A percentile compares a stretch with the other conserved stretches of the same genome.
Evolutionary conservation across 1,140 invertebrate genomes (phyloP).

Genomic region (Limonius californicus): DNA sequence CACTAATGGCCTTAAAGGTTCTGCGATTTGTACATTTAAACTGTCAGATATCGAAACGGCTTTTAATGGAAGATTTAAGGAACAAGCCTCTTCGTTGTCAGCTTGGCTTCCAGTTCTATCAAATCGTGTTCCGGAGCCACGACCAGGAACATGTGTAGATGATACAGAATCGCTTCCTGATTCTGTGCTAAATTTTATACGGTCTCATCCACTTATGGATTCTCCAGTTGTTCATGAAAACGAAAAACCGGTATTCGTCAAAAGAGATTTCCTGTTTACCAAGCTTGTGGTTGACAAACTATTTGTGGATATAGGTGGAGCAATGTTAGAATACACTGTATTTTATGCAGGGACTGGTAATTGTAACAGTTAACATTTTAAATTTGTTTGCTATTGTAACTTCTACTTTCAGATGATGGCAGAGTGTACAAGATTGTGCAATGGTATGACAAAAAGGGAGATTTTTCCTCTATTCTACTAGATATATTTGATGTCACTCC

Average conservation of each 20-base stretch:
- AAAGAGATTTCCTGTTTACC: conserved; percentile 73
- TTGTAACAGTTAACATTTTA: conserved; percentile 5
- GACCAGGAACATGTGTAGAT: conserved; percentile 81
- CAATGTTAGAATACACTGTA: conserved; percentile 66
- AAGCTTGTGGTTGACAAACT: conserved; percentile 74
- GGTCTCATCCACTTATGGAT: conserved; percentile 88
- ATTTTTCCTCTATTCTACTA: conserved; percentile 64
- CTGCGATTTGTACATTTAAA: conserved; percentile 84
- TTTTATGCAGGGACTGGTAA: conserved; percentile 77
- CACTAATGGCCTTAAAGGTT: conserved; percentile 80
- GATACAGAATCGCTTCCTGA: conserved; percentile 75
- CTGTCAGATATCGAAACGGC: conserved; percentile 78
- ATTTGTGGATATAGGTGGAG: conserved; percentile 58
- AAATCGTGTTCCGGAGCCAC: conserved; percentile 72
- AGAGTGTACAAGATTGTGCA: conserved; percentile 79
- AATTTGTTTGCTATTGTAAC: conserved; percentile 6
- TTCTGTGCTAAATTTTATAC: conserved; percentile 85
- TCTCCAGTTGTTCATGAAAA: conserved; percentile 76
- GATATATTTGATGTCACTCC: conserved; percentile 73
- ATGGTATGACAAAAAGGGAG: conserved; percentile 58
- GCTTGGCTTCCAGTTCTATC: conserved; percentile 67
- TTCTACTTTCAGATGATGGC: conserved; percentile 56
- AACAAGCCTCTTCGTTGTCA: conserved; percentile 70
- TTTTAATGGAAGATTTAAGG: conserved; percentile 87
- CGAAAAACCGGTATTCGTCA: conserved; percentile 76